These are phyloP conservation scores for Monarcha castaneiventris DNA, from an alignment of 2,113 vertebrate species.

Conservation along the genomic window DNA sequence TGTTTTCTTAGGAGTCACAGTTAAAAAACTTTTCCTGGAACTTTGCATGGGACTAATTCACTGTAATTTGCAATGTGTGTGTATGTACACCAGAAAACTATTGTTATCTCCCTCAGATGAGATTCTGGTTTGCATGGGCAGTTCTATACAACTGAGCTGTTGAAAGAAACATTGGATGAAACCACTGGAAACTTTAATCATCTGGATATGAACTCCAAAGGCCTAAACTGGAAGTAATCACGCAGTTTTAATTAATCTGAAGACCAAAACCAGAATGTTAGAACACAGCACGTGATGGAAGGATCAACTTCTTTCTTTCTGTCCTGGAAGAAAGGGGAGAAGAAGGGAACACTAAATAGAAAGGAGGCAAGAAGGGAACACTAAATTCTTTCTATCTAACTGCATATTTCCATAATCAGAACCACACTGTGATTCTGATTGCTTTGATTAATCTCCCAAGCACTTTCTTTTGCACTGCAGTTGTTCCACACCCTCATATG, in stretches of 20 bases:
- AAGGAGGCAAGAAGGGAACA: fast-evolving
- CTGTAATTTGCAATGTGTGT: neutral
- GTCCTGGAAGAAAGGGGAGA: neutral
- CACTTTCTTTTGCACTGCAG: neutral
- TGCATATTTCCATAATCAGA: neutral
- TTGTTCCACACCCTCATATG: neutral
- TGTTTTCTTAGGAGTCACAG: neutral
- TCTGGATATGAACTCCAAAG: neutral
- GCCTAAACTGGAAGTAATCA: neutral
- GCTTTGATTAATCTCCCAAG: neutral
- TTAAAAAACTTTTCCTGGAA: neutral
- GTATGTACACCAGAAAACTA: neutral
- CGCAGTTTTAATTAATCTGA: neutral
- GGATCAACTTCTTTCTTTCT: neutral
- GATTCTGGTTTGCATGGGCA: neutral
- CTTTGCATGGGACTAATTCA: neutral
- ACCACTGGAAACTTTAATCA: neutral
- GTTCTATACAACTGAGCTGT: neutral
- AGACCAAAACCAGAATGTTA: neutral
- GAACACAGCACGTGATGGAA: neutral
- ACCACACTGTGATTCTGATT: neutral
- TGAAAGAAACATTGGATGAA: neutral
- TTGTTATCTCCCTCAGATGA: neutral
- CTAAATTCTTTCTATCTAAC: neutral
- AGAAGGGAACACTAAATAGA: neutral